A percentile compares a stretch with the other conserved stretches of the same genome.
These are phyloP conservation scores for Drosophila imparisetae DNA, from an alignment of 2,888 invertebrate genomes.

Conservation along the genomic window DNA sequence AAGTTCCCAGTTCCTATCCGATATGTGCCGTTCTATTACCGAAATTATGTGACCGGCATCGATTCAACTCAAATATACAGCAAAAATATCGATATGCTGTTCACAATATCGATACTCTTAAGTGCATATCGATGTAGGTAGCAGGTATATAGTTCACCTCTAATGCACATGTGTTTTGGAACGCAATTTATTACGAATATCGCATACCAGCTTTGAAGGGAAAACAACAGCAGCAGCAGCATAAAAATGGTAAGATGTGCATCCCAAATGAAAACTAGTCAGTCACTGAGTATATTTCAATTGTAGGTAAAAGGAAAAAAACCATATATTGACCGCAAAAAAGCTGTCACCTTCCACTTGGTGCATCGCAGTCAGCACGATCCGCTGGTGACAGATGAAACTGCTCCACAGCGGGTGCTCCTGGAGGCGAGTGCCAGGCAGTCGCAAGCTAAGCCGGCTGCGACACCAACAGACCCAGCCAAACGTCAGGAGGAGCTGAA, in stretches of 20 bases:
- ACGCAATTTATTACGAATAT: slow-evolving; percentile 10
- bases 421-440: slow-evolving; percentile 85
- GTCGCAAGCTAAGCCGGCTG: slow-evolving; percentile 69
- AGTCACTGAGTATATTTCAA: background rate
- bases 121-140: slow-evolving; percentile 13
- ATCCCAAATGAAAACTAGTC: too few relatives aligned
- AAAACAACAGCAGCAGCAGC: background rate
- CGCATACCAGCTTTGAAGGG: background rate
- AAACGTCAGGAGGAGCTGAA: slow-evolving; percentile 89
- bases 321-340: slow-evolving; percentile 94
- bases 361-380: slow-evolving; percentile 97
- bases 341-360: slow-evolving; percentile 95
- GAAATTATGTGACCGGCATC: background rate
- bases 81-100: slow-evolving; percentile 18
- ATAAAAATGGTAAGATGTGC: slow-evolving; percentile 40
- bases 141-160: slow-evolving; percentile 21
- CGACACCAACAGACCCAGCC: slow-evolving; percentile 76
- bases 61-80: background rate
- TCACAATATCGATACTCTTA: background rate
- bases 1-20: background rate
- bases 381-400: slow-evolving; percentile 94
- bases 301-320: slow-evolving; percentile 83
- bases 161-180: slow-evolving; percentile 59
- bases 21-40: background rate
- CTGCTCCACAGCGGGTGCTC: slow-evolving; percentile 94